Evolutionary conservation across 2,113 vertebrate species (phyloP), one percentile per base, ranked within the genome.

Genomic region (Neolamprologus longior): DNA sequence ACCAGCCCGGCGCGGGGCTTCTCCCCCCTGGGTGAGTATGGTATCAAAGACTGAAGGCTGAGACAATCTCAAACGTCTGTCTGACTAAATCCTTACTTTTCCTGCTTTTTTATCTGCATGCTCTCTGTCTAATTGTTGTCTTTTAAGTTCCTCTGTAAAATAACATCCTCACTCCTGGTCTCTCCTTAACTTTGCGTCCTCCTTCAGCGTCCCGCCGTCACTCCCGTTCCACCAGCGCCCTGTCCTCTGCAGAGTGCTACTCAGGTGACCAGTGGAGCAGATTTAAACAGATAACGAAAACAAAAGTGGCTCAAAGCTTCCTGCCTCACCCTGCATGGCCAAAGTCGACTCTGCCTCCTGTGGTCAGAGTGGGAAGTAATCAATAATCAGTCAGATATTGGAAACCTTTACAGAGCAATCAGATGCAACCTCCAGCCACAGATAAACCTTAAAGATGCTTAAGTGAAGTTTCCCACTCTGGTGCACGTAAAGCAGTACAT

Each of bases 1-100:
- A 98, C 98, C 94, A 99, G 99, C 97, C 99, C 99, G 89, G 97
- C 98, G 95, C 97, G 99, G 97, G 98, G 98, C 96, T 99, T 99
- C 88, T 90, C 98, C 96, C 97, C 98, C 84, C 97, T 99, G 95
- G 99, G 99, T 99, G 98, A 99, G 99, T 99, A 99, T 96, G 50
- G 28, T 52, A 50, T 42, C 37, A 45, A 45, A 73, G 13, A 45
- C 26, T 13, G 15, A 50, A 52, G 73, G 45, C 42, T n/a, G 15
- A 78, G 45, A 31, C 9, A 11, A 1, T 50, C 24, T n/a, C 24
- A 26, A 10, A 76, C 4, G 3, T 76, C 71, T 50, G 24, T 50
- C 42, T 76, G 40, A 26, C 24, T 76, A 76, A 28, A 76, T 76
- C 40, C 71, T 50, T 76, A 11, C 15, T 50, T 76, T 50, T 50